Evolutionary conservation across 2,797 vertebrate genomes (phyloP).

Genomic region (Syngnathus rostellatus): DNA sequence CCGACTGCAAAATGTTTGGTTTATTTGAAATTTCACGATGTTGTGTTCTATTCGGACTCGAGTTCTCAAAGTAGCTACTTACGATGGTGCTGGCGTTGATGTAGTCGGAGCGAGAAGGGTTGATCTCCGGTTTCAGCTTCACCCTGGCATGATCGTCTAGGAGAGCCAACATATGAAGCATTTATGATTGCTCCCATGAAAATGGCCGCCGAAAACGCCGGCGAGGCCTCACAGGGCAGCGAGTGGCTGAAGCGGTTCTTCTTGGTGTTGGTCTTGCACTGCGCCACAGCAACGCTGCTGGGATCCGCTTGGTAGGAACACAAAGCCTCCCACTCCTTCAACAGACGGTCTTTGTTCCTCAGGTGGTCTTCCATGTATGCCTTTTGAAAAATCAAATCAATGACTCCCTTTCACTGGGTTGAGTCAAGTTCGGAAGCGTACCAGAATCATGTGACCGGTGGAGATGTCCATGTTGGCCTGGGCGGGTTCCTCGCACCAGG

Average conservation of each 20-base stretch:
- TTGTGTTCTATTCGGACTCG: not conserved
- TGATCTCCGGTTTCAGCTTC: conserved; percentile 86
- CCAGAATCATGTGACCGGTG: conserved; percentile 98
- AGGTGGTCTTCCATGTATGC: conserved; percentile 98
- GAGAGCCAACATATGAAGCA: not conserved
- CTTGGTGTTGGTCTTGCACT: conserved; percentile 78
- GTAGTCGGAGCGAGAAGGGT: conserved; percentile 87
- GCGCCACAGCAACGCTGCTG: conserved; percentile 74
- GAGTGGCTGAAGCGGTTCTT: conserved; percentile 89
- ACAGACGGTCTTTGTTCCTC: conserved; percentile 85
- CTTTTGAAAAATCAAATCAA: conserved; percentile 25
- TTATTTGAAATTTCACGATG: not conserved
- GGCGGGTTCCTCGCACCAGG: conserved; percentile 95
- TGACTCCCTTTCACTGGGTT: not conserved
- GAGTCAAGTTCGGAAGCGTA: not conserved
- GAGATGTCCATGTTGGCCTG: conserved; percentile 99
- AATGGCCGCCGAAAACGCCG: not conserved
- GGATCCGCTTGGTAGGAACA: conserved; percentile 95
- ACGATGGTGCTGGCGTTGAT: conserved; percentile 97
- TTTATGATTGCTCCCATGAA: not conserved
- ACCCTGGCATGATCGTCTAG: conserved; percentile 88
- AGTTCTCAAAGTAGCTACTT: conserved; percentile 43
- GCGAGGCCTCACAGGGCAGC: conserved; percentile 81
- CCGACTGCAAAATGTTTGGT: not conserved
- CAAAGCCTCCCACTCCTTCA: conserved; percentile 93